These are phyloP conservation scores for Scolanthus callimorphus DNA, from an alignment of 92 coral and sea anemone species.

Conservation along the genomic window DNA sequence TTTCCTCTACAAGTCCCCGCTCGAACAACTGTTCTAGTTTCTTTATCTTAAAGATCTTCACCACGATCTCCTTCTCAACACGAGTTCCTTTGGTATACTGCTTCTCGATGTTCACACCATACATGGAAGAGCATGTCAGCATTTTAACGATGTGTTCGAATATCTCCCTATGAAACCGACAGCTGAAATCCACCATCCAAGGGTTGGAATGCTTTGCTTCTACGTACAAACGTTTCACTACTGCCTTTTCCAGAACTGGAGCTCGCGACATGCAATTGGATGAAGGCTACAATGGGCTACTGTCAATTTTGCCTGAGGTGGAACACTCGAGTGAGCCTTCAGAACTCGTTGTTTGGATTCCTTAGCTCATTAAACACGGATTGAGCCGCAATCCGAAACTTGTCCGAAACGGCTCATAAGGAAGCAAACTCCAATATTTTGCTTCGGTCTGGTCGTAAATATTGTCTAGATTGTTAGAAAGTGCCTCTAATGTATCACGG, in stretches of 20 bases:
- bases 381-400: conserved; percentile 20
- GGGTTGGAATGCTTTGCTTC: conserved; percentile 48
- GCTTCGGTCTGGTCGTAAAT: conserved; percentile 15
- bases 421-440: conserved; percentile 29
- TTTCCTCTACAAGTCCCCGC: conserved; percentile 21
- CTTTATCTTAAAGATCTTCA: conserved; percentile 8
- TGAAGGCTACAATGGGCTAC: conserved; percentile 25
- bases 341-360: conserved; percentile 19
- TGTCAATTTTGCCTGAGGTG: not conserved
- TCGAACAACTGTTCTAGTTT: conserved; percentile 41
- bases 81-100: conserved; percentile 8
- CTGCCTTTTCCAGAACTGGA: conserved; percentile 33
- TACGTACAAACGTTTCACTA: conserved; percentile 28
- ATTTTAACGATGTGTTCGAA: conserved; percentile 34
- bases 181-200: conserved; percentile 40
- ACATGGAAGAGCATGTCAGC: conserved; percentile 36
- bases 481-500: too few species aligned
- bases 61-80: conserved; percentile 19
- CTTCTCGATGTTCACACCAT: conserved; percentile 27
- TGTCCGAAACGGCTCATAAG: conserved; percentile 30
- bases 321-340: too few species aligned
- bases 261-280: conserved; percentile 48
- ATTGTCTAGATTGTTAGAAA: conserved; percentile 11
- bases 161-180: conserved; percentile 35
- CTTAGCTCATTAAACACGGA: conserved; percentile 33